Evolutionary conservation across 2,113 vertebrate genomes (phyloP), one percentile per base, ranked within the genome.

Genomic region (Cettia cetti): DNA sequence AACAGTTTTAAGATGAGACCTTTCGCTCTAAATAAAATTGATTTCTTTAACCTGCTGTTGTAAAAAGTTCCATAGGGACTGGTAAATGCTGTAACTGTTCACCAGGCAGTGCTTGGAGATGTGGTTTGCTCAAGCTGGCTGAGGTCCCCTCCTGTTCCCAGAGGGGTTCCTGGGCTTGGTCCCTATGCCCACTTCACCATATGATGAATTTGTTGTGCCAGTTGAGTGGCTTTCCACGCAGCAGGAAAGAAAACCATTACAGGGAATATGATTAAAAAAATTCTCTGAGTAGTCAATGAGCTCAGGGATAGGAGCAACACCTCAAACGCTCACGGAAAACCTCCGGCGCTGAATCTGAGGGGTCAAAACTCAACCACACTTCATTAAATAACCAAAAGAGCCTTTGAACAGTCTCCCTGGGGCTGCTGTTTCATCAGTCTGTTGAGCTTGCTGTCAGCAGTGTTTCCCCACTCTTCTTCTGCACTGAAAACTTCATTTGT

Each of bases 1-100:
- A 89, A 61, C 79, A 57, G 33, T 90, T 90, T 89, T 53, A 79
- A 86, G 57, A 60, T 15, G 59, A 95, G 44, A 74, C 50, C 35
- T 52, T 79, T 77, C 71, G 86, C 71, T 68, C 80, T 40, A 49
- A 96, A 96, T 95, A 96, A 97, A 97, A 84, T 13, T 19, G 56
- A 44, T 93, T 96, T 95, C 76, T 94, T 89, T 93, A 89, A 68
- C 15, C 15, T 35, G 44, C 61, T 80, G 52, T 86, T 95, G 82
- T 84, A 79, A 30, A 30, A 74, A 64, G n/a, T 31, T 33, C 81
- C 8, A 3, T 15, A 27, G 49, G 57, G 93, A 59, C 52, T 45
- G 44, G 56, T 86, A 76, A 75, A 56, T 37, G 53, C 49, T 15
- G 26, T 19, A 84, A 61, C 27, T 45, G 16, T 33, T 94, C 79